Evolutionary conservation across 2,888 invertebrate genomes (phyloP).

Genomic region (Philopedon plagiatum): DNA sequence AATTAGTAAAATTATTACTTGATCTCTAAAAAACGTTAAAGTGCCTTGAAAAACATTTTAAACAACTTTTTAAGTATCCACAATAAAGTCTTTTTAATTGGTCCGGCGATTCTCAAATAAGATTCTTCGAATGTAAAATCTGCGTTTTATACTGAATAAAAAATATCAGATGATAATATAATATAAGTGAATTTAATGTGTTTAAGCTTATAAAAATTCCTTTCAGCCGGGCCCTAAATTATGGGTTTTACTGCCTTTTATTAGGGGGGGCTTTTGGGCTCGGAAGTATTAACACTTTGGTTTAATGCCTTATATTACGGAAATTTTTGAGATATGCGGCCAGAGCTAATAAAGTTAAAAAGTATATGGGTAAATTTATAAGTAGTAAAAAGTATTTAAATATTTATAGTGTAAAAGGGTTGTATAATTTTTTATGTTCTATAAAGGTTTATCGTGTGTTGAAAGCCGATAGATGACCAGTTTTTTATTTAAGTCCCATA

Average conservation of each 20-base stretch:
- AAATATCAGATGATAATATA: neutral
- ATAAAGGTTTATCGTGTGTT: too few relatives aligned
- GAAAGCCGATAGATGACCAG: too few relatives aligned
- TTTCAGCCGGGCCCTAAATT: neutral
- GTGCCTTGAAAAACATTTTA: neutral
- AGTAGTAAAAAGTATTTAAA: neutral
- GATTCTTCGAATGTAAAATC: conserved; percentile 1
- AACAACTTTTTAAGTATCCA: neutral
- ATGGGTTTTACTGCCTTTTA: neutral
- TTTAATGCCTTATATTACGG: neutral
- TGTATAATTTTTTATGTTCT: too few relatives aligned
- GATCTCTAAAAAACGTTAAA: neutral
- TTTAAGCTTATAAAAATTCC: neutral
- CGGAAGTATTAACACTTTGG: neutral
- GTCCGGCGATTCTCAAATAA: neutral
- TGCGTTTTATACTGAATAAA: conserved; percentile 5
- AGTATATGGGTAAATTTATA: neutral
- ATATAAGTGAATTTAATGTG: conserved; percentile 17
- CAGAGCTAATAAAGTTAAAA: neutral
- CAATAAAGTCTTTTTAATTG: neutral
- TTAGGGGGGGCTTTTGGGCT: neutral
- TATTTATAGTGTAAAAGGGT: too few relatives aligned
- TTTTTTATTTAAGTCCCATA: too few relatives aligned
- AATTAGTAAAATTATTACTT: neutral
- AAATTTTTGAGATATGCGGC: neutral